Base-by-base conservation (phyloP, 92 coral and sea anemone species). In the Diadumene lineata region DNA sequence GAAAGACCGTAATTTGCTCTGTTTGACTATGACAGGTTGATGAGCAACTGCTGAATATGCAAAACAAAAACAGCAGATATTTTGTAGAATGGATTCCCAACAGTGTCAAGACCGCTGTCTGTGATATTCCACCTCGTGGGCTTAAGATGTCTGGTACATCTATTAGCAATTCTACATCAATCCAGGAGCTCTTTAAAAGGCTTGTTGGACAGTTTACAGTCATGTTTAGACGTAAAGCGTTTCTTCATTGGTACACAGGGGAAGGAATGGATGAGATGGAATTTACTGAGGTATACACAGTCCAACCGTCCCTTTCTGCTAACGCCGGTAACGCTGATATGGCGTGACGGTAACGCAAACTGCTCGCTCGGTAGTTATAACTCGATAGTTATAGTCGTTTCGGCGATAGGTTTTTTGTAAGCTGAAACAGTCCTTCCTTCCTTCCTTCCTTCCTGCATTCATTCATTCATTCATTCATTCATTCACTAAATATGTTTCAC, bases 201-300 rank as follows among this genome's bases (percentile, higher is more conserved):
- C 85, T 92, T 62, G 86, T 86, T 17, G 98, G 89, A 56, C 98
- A 92, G 87, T 92, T 92, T 57, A 92, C 98, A 1, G 98, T 96
- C 58, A 92, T 89, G 94, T 92, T 92, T 62, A 90, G 93, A 64
- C 86, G 97, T 10, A 92, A 89, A 71, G 97, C 97, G 50, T 92
- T 92, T 86, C 79, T 92, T 70, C 97, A 92, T 66, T 92, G 97
- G 97, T 92, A 92, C 89, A 92, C 97, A 13, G 97, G 97, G 0
- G 97, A 92, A 64, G 97, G 97, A 43, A 92, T 92, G 97, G 97
- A 92, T 78, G 97, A 92, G 76, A 92, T 92, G 97, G 97, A 92
- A 72, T 92, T 92, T 66, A 92, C 97, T 33, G 97, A 92, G 97
- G 97, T 91, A 60, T 32, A n/a, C n/a, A n/a, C n/a, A n/a, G n/a